Evolutionary conservation across 1,140 invertebrate species (phyloP).

Genomic region (Bilobella aurantiaca): DNA sequence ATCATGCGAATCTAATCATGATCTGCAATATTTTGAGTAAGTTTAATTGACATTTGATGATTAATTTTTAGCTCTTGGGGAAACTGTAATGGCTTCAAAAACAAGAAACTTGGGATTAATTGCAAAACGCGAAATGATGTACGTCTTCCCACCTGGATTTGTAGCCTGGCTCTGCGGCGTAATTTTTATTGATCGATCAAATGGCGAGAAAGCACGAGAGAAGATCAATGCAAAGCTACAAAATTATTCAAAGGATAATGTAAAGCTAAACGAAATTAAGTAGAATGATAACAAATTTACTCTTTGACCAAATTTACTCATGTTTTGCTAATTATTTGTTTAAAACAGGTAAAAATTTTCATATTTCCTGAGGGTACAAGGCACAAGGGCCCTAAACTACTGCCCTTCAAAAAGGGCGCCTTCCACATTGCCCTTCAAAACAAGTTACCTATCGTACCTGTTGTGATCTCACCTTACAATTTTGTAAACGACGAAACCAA

Average conservation of each 20-base stretch:
- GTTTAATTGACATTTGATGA: no score
- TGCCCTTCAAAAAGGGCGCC: slow-evolving; percentile 83
- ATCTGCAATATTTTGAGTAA: no score
- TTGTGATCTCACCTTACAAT: slow-evolving; percentile 80
- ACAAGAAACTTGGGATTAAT: no score
- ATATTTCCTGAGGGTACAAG: slow-evolving; percentile 68
- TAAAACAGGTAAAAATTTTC: slow-evolving; percentile 57
- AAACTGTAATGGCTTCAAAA: no score
- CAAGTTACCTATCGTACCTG: slow-evolving; percentile 77
- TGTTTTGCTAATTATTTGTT: no score
- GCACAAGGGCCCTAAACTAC: slow-evolving; percentile 61
- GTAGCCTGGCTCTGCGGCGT: slow-evolving; percentile 77
- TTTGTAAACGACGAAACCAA: slow-evolving; percentile 70
- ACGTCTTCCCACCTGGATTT: slow-evolving; percentile 79
- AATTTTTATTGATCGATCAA: slow-evolving; percentile 79
- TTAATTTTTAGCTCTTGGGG: no score
- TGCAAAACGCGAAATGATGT: no score
- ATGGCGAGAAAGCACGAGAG: slow-evolving; percentile 63
- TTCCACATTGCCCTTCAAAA: slow-evolving; percentile 81
- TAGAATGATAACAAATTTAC: no score
- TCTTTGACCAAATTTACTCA: no score
- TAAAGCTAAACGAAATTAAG: no score
- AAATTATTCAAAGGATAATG: slow-evolving; percentile 58
- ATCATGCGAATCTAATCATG: no score
- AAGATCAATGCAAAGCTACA: slow-evolving; percentile 66